Percentiles rank a stretch among this genome's conserved stretches.
These are phyloP conservation scores for Chelonoidis abingdonii DNA, from an alignment of 2,113 vertebrate species.

Conservation along the genomic window DNA sequence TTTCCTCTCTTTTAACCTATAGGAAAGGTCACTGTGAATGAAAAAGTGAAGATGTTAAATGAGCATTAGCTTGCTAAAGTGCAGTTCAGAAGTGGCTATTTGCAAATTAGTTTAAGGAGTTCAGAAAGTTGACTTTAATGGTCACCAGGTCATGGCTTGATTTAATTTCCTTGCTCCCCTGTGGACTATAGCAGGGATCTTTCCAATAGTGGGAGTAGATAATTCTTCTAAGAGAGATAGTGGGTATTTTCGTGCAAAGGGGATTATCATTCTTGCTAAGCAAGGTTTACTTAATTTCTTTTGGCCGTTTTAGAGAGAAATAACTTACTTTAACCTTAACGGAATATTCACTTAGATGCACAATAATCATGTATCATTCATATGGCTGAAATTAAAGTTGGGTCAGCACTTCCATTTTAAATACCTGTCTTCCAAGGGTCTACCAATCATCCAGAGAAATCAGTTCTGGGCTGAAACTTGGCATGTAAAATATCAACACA, in stretches of 20 bases:
- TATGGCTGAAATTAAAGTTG: neutral
- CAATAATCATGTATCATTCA: neutral
- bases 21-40: neutral
- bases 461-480: neutral
- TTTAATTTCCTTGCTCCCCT: neutral
- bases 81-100: conserved; percentile 23
- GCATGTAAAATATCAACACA: neutral
- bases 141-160: neutral
- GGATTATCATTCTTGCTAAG: neutral
- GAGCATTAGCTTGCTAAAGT: conserved; percentile 19
- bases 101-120: conserved; percentile 31
- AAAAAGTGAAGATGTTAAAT: conserved; percentile 31
- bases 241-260: neutral
- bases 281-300: conserved; percentile 8
- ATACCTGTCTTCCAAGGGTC: neutral
- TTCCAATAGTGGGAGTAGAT: neutral
- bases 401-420: neutral
- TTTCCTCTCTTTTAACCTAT: neutral
- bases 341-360: neutral
- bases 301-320: neutral
- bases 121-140: conserved; percentile 5
- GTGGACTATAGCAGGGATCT: conserved; percentile 1
- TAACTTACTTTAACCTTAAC: neutral
- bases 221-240: neutral
- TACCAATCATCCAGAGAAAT: neutral